Conservation (phyloP, 2,113 vertebrate species). For the Cephalophus harveyi region DNA sequence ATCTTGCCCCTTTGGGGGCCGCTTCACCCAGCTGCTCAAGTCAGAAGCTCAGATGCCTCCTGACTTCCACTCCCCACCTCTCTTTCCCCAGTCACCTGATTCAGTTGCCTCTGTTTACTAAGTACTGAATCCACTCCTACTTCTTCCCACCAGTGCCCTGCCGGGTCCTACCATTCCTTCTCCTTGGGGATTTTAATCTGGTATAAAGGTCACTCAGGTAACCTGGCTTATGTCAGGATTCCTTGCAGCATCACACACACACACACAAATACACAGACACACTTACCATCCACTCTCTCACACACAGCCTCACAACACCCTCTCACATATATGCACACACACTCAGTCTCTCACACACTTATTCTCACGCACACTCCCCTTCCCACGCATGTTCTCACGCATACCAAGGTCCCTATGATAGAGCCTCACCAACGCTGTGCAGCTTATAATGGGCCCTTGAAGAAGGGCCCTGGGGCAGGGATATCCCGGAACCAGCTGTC, state of each 20-base stretch:
- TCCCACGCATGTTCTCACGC: not conserved
- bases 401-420: not conserved
- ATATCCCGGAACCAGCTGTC: rapidly evolving
- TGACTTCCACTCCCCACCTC: not conserved
- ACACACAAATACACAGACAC: not conserved
- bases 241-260: not conserved
- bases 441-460: not conserved
- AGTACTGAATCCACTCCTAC: not conserved
- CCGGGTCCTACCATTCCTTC: not conserved
- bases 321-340: not conserved
- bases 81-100: not conserved
- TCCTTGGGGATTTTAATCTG: not conserved
- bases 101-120: not conserved
- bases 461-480: not conserved
- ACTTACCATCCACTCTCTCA: not conserved
- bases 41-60: not conserved
- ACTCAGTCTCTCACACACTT: not conserved
- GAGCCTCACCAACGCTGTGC: not conserved
- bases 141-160: too few species aligned
- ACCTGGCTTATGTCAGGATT: not conserved
- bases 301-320: not conserved
- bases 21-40: not conserved
- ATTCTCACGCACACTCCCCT: not conserved
- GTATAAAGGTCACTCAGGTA: not conserved
- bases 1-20: not conserved